Evolutionary conservation across 2,888 invertebrate genomes (phyloP), one percentile per base, ranked within the genome.

Genomic region (Polietes domitor): DNA sequence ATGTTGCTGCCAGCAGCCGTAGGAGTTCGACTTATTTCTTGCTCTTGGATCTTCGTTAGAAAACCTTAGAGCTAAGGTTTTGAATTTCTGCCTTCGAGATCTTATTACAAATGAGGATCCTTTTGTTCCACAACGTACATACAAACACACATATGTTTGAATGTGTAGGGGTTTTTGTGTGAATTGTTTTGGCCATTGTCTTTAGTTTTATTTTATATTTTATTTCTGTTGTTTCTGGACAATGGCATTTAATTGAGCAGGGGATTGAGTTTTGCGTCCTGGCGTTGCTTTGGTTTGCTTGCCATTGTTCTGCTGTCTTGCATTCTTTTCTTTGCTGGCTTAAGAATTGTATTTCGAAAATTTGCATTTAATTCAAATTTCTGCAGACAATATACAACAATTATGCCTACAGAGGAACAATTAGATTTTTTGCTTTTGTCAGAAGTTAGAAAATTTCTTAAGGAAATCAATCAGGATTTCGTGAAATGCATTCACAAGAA

Each of bases 191-290:
- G 58, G 12, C 24, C 41, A 32, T 65, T 65, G 37, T 65, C 37
- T 37, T n/a, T 17, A n/a, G 41, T 32, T 61, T 80, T 72, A 37
- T n/a, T n/a, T 68, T 26, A 9, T 43, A 24, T 43, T 43, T 43
- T 43, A 68, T 68, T 68, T 41, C 68, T 47, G 58, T 55, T 73
- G 68, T 53, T 65, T 41, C 10, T 2, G 76, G 63, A 81, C 81
- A 84, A 84, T 84, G 21, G 76, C 53, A 79, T 61, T 84, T 81
- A 84, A 84, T 84, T 84, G 84, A 76, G 78, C 78, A 41, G 26
- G 61, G 76, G 50, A 80, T 72, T 68, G 73, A 7, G 74, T 74
- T 43, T 53, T 43, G 37, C 47, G 74, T 41, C 12, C 32, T 21
- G 21, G 53, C 19, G 17, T n/a, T 9, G 17, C 37, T 10, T 37